Base-by-base conservation (phyloP, 2,888 invertebrate species). In the Cantharis nigra region DNA sequence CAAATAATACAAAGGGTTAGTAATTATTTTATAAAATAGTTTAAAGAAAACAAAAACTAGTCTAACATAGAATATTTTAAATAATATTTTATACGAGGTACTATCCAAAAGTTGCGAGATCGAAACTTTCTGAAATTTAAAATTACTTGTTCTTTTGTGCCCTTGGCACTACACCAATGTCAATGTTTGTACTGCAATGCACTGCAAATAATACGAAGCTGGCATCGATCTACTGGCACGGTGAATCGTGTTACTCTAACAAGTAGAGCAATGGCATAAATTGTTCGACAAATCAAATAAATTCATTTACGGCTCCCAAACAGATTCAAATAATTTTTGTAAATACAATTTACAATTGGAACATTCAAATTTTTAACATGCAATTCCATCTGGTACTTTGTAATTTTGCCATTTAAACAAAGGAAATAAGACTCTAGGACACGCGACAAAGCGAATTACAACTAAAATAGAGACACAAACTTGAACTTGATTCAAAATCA, bases 1-100 rank as follows among this genome's bases (percentile, higher is more conserved):
- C 65, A 67, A 67, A 67, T 67, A 67, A 67, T 67, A 67, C 65
- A 67, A 67, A 67, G 65, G 65, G 65, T 67, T 67, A 67, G 65
- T 67, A 67, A 67, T 67, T 67, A 67, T 67, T 26, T 67, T 49
- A 49, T 49, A 49, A 49, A 49, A 49, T 49, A 49, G 49, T 49
- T 49, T 49, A 49, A 49, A n/a, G n/a, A n/a, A 49, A 49, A 49
- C 49, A 7, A 2, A 5, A 5, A 49, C 13, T 49, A 49, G 49
- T 49, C 49, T 49, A 49, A 49, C 1, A 49, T 49, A 49, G 49
- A 49, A 49, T n/a, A n/a, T 49, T 49, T 49, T 49, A 30, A 30
- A 30, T 7, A 49, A 49, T 49, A 49, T 49, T 49, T n/a, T 49
- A 49, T 49, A 49, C 49, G 49, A 49, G 49, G 49, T 5, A 49